These are phyloP conservation scores for Yoshiicerus persimilis DNA, from an alignment of 1,140 invertebrate genomes.

Conservation along the genomic window DNA sequence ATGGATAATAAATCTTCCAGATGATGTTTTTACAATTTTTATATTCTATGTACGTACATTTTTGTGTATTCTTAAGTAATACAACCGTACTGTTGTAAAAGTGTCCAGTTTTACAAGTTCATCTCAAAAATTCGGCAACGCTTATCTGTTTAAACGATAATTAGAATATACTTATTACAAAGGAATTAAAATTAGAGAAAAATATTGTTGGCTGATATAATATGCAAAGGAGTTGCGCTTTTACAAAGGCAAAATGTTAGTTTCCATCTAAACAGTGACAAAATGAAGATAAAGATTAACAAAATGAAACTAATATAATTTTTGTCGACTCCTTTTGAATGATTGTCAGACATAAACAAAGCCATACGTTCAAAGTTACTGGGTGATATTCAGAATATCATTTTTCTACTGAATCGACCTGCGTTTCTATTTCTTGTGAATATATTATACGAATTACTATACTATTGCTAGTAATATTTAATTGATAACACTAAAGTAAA, in stretches of 20 bases:
- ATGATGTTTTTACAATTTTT: too few species aligned
- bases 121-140: too few species aligned
- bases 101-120: neutral
- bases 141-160: too few species aligned
- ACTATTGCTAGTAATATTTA: neutral
- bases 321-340: neutral
- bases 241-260: neutral
- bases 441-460: neutral
- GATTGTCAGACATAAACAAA: neutral
- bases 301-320: neutral
- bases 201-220: neutral
- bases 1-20: too few species aligned
- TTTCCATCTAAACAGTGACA: neutral
- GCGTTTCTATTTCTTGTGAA: neutral
- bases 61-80: too few species aligned
- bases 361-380: constrained; percentile 5
- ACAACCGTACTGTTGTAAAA: too few species aligned
- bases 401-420: neutral
- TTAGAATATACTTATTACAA: neutral
- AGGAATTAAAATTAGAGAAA: neutral
- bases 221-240: too few species aligned
- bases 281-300: neutral
- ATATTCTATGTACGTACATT: too few species aligned
- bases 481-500: neutral
- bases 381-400: neutral